Evolutionary conservation across 2,113 vertebrate genomes (phyloP).

Genomic region (Peromyscus californicus): DNA sequence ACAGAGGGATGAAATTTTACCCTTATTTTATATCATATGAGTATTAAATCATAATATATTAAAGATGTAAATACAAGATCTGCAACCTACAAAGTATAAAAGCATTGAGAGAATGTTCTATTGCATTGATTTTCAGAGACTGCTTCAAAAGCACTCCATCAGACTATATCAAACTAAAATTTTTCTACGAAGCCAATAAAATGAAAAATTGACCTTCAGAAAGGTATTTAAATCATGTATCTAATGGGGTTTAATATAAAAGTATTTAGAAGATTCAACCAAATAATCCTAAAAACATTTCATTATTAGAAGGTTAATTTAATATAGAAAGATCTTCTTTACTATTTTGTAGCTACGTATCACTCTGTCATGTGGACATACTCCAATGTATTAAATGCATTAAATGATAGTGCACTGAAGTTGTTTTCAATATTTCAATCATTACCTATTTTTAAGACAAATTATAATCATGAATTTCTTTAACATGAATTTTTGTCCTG

Average conservation of each 20-base stretch:
- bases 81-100: neutral
- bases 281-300: neutral
- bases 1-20: neutral
- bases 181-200: neutral
- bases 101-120: neutral
- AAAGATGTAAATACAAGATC: neutral
- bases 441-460: neutral
- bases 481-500: neutral
- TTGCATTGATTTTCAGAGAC: neutral
- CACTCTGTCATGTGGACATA: neutral
- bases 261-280: neutral
- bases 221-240: neutral
- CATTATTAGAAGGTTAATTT: neutral
- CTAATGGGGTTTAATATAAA: neutral
- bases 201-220: neutral
- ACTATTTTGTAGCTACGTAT: neutral
- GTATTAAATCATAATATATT: neutral
- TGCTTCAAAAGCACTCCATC: neutral
- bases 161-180: neutral
- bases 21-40: neutral
- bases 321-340: neutral
- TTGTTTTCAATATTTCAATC: neutral
- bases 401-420: neutral
- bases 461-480: neutral
- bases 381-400: neutral